Evolutionary conservation across 2,888 invertebrate species (phyloP), one percentile per base, ranked within the genome.

Genomic region (Drosophila anomalata): DNA sequence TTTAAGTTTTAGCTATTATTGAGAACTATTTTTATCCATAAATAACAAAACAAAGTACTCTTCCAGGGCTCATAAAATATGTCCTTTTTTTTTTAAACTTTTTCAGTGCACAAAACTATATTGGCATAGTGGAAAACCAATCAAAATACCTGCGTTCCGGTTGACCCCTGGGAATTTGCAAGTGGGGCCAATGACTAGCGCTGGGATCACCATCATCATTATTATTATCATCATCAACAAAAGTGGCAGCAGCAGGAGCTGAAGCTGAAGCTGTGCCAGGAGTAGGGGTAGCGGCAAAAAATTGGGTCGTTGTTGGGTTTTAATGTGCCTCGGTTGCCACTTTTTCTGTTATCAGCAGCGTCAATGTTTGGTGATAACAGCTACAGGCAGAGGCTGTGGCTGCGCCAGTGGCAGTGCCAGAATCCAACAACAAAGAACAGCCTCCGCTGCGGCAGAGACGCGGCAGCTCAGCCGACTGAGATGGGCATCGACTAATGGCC

Each of bases 291-390:
- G 53, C 41, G 52, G 11, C 39, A 46, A 58, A 75, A 76, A 78
- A 77, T 79, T 84, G 85, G 84, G 82, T 83, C 82, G 82, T 77
- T 63, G 57, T 72, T 66, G 79, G 36, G 65, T 68, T 76, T 79
- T 78, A 82, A 79, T 82, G 79, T 75, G 52, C 73, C 77, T 79
- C 70, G 70, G 70, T 78, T 80, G 81, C 67, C 78, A 79, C 76
- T 79, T 81, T 77, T 75, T 76, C 80, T 75, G 75, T 81, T 82
- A 81, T 81, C 80, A 82, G 75, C 67, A 59, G 79, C 76, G 65
- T 53, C 65, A 65, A 65, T 65, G 65, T 62, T 65, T 65, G 65
- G 53, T 65, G 65, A 65, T 65, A 65, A 65, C 65, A 65, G 67
- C 66, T 41, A 14, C 31, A 29, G 67, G 68, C 56, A 50, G 53